phyloP scores from a whole-genome alignment of 2,113 vertebrate genomes.

The Capreolus pygargus region DNA sequence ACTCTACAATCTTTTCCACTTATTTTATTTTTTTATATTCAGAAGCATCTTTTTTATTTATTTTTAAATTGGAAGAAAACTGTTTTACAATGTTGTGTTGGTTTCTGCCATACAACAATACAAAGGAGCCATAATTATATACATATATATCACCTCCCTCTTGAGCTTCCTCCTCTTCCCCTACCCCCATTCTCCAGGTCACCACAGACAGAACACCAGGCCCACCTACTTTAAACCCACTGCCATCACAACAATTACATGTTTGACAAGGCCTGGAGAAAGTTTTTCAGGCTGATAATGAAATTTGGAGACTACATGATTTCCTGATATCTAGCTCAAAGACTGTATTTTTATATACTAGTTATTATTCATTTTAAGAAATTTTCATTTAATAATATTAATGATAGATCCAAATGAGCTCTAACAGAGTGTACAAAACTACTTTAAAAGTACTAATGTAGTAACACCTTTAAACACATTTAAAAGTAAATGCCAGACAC shows the following conservation, averaged over 20 bases:
- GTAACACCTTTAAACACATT: not conserved
- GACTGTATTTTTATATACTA: not conserved
- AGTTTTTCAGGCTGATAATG: not conserved
- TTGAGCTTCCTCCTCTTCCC: not conserved
- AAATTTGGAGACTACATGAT: constrained; percentile 21
- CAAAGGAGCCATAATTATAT: not conserved
- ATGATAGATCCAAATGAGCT: not conserved
- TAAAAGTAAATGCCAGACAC: not conserved
- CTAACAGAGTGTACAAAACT: not conserved
- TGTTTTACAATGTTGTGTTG: not conserved
- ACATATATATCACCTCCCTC: not conserved
- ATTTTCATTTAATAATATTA: not conserved
- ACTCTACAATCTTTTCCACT: not conserved
- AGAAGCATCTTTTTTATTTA: not conserved
- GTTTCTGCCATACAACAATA: not conserved
- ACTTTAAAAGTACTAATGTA: not conserved
- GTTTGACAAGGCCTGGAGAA: not conserved
- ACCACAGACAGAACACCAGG: not conserved
- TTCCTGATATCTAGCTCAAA: not conserved
- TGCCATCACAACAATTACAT: not conserved
- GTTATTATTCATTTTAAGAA: not conserved
- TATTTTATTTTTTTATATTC: not conserved
- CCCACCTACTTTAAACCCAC: not conserved
- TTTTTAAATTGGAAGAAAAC: not conserved
- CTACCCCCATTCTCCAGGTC: not conserved